Conservation (phyloP, 2,113 vertebrate species). For the Seriola dumerili region DNA sequence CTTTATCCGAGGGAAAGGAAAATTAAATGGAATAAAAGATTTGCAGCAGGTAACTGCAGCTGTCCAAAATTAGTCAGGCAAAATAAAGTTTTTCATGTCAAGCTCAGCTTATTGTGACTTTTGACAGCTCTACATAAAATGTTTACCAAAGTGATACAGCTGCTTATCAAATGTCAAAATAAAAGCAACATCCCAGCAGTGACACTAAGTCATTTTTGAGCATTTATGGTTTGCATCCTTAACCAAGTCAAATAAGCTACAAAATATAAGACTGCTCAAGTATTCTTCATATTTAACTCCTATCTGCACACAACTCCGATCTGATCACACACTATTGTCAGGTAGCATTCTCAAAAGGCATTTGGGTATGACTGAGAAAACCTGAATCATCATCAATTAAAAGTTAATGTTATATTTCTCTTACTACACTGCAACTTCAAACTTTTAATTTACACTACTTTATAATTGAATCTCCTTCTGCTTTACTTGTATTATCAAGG, state of each 20-base stretch:
- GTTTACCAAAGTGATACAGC: neutral
- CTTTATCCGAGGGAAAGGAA: neutral
- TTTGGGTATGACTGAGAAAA: neutral
- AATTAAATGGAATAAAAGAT: neutral
- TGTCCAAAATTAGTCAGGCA: neutral
- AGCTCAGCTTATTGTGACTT: slow-evolving; percentile 2
- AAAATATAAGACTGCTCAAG: neutral
- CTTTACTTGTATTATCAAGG: neutral
- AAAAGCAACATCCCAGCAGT: neutral
- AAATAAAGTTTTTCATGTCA: neutral
- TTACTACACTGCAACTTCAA: neutral
- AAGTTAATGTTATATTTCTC: neutral
- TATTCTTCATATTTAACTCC: neutral
- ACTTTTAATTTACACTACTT: neutral
- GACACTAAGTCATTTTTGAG: neutral
- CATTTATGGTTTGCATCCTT: neutral
- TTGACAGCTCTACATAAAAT: slow-evolving; percentile 9
- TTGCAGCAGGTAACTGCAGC: neutral
- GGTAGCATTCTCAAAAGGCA: neutral
- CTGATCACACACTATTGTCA: slow-evolving; percentile 18
- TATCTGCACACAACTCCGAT: neutral
- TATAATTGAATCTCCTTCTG: neutral
- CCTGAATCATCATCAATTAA: neutral
- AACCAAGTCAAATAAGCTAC: neutral
- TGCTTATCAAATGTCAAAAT: slow-evolving; percentile 43